A percentile compares a stretch with the other conserved stretches of the same genome.
Evolutionary conservation across 2,888 invertebrate species (phyloP).

Genomic region (Orthosia cruda): DNA sequence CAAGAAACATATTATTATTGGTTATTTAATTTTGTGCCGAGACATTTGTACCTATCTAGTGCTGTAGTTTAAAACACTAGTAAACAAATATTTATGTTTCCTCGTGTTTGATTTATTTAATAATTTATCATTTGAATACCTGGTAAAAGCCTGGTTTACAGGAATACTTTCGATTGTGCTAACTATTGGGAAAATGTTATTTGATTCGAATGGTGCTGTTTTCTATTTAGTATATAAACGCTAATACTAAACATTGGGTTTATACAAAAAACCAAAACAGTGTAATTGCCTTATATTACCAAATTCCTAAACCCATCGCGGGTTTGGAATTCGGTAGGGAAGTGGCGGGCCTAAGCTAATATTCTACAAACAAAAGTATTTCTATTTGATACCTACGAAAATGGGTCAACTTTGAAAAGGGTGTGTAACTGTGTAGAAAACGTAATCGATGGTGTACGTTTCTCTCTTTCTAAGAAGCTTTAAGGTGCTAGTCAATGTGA

Average conservation of each 20-base stretch:
- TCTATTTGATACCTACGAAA: conserved; percentile 50
- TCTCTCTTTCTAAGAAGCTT: conserved; percentile 1
- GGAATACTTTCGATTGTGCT: too few relatives aligned
- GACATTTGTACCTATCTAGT: too few relatives aligned
- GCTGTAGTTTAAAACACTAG: too few relatives aligned
- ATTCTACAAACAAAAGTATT: conserved; percentile 62
- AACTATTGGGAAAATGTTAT: too few relatives aligned
- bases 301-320: conserved; percentile 51
- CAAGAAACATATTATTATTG: not conserved
- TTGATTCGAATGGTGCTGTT: too few relatives aligned
- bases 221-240: too few relatives aligned
- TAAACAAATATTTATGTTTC: not conserved
- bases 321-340: conserved; percentile 53
- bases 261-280: not conserved
- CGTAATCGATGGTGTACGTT: conserved; percentile 12
- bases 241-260: not conserved
- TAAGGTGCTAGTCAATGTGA: not conserved
- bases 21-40: too few relatives aligned
- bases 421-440: conserved; percentile 44
- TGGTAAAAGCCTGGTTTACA: too few relatives aligned
- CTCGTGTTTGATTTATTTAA: not conserved
- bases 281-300: conserved; percentile 50
- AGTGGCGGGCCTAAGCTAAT: conserved; percentile 47
- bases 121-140: not conserved
- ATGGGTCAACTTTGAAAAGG: conserved; percentile 38